phyloP scores from a whole-genome alignment of 2,113 vertebrate genomes.

The Sus scrofa region T2T-Sscrofa CM000812.6:100215501-100216000 shows the following conservation, averaged over 20 bases:
- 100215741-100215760: background rate
- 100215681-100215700: background rate
- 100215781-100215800: too few relatives aligned
- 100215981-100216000: too few relatives aligned
- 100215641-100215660: too few relatives aligned
- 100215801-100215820: background rate
- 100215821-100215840: background rate
- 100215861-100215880: too few relatives aligned
- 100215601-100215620: background rate
- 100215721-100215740: background rate
- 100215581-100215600: background rate
- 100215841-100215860: background rate
- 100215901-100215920: too few relatives aligned
- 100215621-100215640: too few relatives aligned
- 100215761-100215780: too few relatives aligned
- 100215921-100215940: too few relatives aligned
- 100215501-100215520: background rate
- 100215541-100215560: too few relatives aligned
- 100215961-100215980: too few relatives aligned
- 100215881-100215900: too few relatives aligned
- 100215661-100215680: background rate
- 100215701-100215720: background rate
- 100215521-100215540: background rate
- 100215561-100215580: background rate
- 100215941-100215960: too few relatives aligned